Percentiles rank a stretch among this genome's conserved stretches.
These are phyloP conservation scores for Gephyroberyx darwinii DNA, from an alignment of 2,797 vertebrate species.

Conservation along the genomic window DNA sequence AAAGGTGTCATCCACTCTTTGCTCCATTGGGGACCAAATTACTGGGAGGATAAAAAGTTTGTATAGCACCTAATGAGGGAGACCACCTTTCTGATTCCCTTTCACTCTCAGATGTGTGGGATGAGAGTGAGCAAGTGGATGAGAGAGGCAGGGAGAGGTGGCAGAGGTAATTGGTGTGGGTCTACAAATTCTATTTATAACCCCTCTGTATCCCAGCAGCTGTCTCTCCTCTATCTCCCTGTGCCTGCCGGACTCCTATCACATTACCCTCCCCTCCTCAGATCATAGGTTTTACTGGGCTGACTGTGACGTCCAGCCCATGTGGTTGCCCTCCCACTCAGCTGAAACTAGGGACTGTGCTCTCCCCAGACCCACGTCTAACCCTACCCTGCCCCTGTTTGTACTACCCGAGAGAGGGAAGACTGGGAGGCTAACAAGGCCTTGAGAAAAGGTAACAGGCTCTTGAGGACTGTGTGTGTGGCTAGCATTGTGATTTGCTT, in stretches of 20 bases:
- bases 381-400: constrained; percentile 44
- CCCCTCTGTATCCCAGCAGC: constrained; percentile 71
- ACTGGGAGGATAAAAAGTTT: not conserved
- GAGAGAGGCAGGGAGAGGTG: constrained; percentile 39
- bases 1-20: not conserved
- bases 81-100: constrained; percentile 29
- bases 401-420: constrained; percentile 57
- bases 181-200: constrained; percentile 73
- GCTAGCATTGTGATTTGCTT: constrained; percentile 50
- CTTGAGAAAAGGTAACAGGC: constrained; percentile 76
- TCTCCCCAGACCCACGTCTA: constrained; percentile 52
- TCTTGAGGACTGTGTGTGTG: constrained; percentile 61
- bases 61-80: constrained; percentile 12
- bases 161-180: constrained; percentile 55
- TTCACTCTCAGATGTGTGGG: constrained; percentile 19
- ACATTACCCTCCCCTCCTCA: constrained; percentile 55
- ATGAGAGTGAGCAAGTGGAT: not conserved
- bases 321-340: constrained; percentile 46
- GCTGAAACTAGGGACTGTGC: constrained; percentile 48
- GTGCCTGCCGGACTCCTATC: constrained; percentile 55
- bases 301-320: constrained; percentile 60
- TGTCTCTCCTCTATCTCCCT: constrained; percentile 67
- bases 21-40: not conserved
- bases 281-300: constrained; percentile 42
- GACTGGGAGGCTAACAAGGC: constrained; percentile 75